A percentile compares a stretch with the other conserved stretches of the same genome.
Evolutionary conservation across 2,113 vertebrate genomes (phyloP).

Genomic region (Limanda limanda): DNA sequence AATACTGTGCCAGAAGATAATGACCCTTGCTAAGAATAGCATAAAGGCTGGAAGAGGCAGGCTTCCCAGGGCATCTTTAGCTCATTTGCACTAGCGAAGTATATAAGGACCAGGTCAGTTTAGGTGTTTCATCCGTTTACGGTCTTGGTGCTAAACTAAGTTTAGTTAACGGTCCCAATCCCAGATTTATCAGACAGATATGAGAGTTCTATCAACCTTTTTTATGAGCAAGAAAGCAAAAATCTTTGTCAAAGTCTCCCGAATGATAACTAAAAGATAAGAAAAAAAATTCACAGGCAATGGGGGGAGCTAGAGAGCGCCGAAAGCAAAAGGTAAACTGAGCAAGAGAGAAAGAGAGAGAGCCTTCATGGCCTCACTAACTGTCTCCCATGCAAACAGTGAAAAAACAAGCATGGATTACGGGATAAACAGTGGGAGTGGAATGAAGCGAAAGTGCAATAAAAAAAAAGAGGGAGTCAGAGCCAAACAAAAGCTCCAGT

Average conservation of each 20-base stretch:
- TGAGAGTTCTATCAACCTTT: neutral
- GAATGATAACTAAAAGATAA: no score
- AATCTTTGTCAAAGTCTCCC: neutral
- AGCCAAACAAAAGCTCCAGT: slow-evolving; percentile 64
- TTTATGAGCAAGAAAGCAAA: neutral
- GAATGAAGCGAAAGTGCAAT: slow-evolving; percentile 57
- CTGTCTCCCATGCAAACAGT: slow-evolving; percentile 48
- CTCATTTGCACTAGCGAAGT: neutral
- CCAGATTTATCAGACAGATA: neutral
- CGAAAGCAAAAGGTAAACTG: no score
- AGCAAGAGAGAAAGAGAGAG: neutral
- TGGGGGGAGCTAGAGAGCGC: slow-evolving; percentile 28
- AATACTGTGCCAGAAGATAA: no score
- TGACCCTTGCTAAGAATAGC: neutral
- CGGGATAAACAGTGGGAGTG: slow-evolving; percentile 52
- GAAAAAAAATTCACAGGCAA: neutral
- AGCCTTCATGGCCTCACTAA: slow-evolving; percentile 12
- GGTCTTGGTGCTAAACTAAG: neutral
- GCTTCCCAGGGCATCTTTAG: neutral
- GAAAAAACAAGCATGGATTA: slow-evolving; percentile 55
- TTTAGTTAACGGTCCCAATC: neutral
- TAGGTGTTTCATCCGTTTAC: neutral
- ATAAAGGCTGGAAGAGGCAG: neutral
- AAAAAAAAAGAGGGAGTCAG: slow-evolving; percentile 29
- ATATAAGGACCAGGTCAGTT: neutral